These are phyloP conservation scores for Megaceryle alcyon DNA, from an alignment of 2,797 vertebrate species.

Conservation along the genomic window DNA sequence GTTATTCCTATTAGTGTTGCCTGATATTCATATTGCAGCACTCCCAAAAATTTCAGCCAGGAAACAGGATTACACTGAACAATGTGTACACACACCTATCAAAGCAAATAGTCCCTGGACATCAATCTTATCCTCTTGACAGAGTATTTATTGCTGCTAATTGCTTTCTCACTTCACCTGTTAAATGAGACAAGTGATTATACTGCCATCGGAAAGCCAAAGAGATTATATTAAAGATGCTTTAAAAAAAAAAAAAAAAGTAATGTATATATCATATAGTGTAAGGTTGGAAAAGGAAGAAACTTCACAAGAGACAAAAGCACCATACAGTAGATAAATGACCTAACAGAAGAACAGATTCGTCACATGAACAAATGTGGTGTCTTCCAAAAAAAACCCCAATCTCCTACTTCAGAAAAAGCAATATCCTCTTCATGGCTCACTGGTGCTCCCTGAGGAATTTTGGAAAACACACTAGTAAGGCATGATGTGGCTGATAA, in stretches of 20 bases:
- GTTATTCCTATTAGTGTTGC: not conserved
- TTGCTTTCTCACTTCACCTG: not conserved
- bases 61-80: not conserved
- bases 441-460: slow-evolving; percentile 25
- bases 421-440: slow-evolving; percentile 30
- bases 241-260: not conserved
- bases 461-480: slow-evolving; percentile 30
- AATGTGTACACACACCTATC: not conserved
- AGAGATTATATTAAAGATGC: not conserved
- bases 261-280: not conserved
- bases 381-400: not conserved
- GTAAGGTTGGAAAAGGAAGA: not conserved
- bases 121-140: not conserved
- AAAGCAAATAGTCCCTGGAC: not conserved
- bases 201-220: not conserved
- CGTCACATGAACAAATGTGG: not conserved
- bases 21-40: not conserved
- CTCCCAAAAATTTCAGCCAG: not conserved
- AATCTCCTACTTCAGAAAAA: slow-evolving; percentile 7
- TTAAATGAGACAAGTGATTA: not conserved
- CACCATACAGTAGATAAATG: not conserved
- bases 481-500: slow-evolving; percentile 30
- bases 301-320: not conserved
- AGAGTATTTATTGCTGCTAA: not conserved
- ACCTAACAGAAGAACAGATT: not conserved